Evolutionary conservation across 2,113 vertebrate genomes (phyloP).

Genomic region (Plecotus auritus): DNA sequence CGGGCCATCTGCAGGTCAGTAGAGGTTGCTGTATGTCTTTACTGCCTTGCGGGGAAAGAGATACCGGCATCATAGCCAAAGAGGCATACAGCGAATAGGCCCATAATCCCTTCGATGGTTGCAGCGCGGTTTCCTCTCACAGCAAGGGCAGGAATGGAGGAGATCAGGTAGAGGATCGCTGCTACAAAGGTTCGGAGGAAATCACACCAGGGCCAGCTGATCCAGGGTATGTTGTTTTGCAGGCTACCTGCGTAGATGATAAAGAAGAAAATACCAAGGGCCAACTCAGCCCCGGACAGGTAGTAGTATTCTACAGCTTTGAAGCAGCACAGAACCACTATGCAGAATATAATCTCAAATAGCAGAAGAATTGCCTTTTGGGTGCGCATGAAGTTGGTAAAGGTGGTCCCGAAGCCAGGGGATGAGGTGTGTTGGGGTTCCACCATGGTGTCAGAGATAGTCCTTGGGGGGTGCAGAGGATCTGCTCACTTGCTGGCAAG

Average conservation of each 20-base stretch:
- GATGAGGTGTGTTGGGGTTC: neutral
- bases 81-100: conserved; percentile 48
- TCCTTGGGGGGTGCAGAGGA: neutral
- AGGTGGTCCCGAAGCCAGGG: neutral
- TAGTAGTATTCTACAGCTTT: neutral
- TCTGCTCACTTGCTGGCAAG: neutral
- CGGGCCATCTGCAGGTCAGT: conserved; percentile 35
- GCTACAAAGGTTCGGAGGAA: conserved; percentile 56
- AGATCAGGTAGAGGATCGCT: conserved; percentile 57
- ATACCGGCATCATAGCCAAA: conserved; percentile 73
- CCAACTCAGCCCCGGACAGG: conserved; percentile 9
- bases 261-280: conserved; percentile 52
- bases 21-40: conserved; percentile 47
- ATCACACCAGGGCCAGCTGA: conserved; percentile 71
- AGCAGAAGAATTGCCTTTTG: neutral
- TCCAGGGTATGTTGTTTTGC: conserved; percentile 28
- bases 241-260: conserved; percentile 44
- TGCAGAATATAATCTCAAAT: conserved; percentile 20
- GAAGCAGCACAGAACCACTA: conserved; percentile 64
- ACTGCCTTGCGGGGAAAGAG: conserved; percentile 48
- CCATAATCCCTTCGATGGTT: conserved; percentile 33
- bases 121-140: neutral
- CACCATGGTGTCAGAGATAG: neutral
- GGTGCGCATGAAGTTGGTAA: neutral
- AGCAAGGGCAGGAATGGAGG: conserved; percentile 54